These are phyloP conservation scores for Malaclemys terrapin DNA, from an alignment of 2,113 vertebrate genomes.

Conservation along the genomic window DNA sequence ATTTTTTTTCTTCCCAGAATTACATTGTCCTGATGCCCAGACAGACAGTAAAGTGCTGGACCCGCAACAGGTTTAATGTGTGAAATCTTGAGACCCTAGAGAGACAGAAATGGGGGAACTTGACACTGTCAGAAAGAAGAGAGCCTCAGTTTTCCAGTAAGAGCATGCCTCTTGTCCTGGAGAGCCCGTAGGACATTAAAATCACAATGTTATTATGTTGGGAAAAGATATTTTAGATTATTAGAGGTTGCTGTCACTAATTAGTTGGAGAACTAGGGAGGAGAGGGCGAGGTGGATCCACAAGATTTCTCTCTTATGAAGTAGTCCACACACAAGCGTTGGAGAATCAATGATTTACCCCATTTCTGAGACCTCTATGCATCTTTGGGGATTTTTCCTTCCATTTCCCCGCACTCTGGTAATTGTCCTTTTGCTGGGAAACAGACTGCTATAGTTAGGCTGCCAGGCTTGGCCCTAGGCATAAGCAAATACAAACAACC, in stretches of 20 bases:
- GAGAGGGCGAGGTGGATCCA: not conserved
- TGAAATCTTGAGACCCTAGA: not conserved
- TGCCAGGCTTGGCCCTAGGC: not conserved
- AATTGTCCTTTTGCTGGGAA: not conserved
- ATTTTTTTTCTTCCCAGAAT: not conserved
- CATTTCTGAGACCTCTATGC: not conserved
- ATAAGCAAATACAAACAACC: not conserved
- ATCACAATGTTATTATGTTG: not conserved
- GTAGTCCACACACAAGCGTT: not conserved
- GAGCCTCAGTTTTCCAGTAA: not conserved
- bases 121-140: not conserved
- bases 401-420: not conserved
- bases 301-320: not conserved
- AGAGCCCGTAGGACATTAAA: not conserved
- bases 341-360: not conserved
- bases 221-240: not conserved
- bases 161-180: not conserved
- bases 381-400: not conserved
- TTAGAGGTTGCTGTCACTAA: not conserved
- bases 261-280: fast-evolving
- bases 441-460: not conserved
- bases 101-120: not conserved
- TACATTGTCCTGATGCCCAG: not conserved
- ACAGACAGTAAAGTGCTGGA: not conserved
- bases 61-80: not conserved